Evolutionary conservation across 1,140 invertebrate genomes (phyloP).

Genomic region (Periplaneta americana): DNA sequence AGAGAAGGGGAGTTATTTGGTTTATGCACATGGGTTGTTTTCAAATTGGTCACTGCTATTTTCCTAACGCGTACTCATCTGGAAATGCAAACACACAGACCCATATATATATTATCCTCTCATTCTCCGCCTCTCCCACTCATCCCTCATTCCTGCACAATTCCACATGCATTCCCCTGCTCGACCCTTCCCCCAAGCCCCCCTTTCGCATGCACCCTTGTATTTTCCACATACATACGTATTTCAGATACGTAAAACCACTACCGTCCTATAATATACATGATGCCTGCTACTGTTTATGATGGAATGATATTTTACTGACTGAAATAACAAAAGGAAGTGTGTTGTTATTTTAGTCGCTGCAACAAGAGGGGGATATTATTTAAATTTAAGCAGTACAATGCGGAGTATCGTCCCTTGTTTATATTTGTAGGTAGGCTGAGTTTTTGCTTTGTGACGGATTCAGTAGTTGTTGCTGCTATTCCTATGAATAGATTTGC

Average conservation of each 20-base stretch:
- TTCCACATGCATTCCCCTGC: neutral
- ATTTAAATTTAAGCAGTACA: neutral
- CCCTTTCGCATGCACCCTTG: too few species aligned
- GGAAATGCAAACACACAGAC: neutral
- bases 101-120: neutral
- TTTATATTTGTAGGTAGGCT: neutral
- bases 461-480: neutral
- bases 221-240: neutral
- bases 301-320: neutral
- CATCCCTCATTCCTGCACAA: neutral
- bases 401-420: neutral
- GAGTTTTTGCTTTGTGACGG: neutral
- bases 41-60: neutral
- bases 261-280: neutral
- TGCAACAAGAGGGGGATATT: neutral
- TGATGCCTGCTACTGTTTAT: neutral
- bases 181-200: neutral
- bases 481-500: neutral
- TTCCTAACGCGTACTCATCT: neutral
- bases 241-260: neutral
- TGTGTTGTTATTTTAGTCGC: neutral
- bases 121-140: too few species aligned
- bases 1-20: neutral
- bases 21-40: neutral
- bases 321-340: neutral